Evolutionary conservation across 1,140 invertebrate species (phyloP), one percentile per base, ranked within the genome.

Genomic region (Brevipalpus yothersi): DNA sequence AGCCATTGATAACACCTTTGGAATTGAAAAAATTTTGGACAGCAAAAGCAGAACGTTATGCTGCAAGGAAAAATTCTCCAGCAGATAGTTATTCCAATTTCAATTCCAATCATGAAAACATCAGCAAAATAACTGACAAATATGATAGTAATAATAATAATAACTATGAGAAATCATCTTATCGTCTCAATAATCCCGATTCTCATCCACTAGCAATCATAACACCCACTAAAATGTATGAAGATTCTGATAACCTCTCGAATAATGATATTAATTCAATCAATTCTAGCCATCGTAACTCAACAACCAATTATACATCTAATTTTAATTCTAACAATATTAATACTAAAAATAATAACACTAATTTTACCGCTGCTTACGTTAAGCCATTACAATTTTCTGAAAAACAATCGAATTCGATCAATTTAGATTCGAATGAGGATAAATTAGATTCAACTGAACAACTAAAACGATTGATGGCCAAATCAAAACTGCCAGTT

Each of bases 141-240:
- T 57, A n/a, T 5, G 19, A 15, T 15, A 13, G 13, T n/a, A 57
- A 41, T 31, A 23, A 8, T 19, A 42, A 11, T 39, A 39, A 15
- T 42, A 11, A 13, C 8, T 9, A 19, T 19, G 21, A 45, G 8
- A 42, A n/a, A 5, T 31, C 31, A 31, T 31, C 31, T 43, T 11
- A 19, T 17, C 47, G 19, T 21, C 17, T 11, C 57, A 47, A 39
- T 21, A 58, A 58, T 58, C 47, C 42, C 42, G 19, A 15, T 53
- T 31, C 15, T 39, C 57, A 62, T 11, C 51, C 56, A 12, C 54
- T 51, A 11, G 61, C 61, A n/a, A 59, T 62, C 12, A 62, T 62
- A 59, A 39, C 61, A 1, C 61, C 61, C 39, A 54, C 61, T 13
- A 59, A 62, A 59, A n/a, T 53, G 19, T 39, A 54, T 31, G 40